These are phyloP conservation scores for Drosophila kanapiae DNA, from an alignment of 1,140 invertebrate genomes.

Conservation along the genomic window DNA sequence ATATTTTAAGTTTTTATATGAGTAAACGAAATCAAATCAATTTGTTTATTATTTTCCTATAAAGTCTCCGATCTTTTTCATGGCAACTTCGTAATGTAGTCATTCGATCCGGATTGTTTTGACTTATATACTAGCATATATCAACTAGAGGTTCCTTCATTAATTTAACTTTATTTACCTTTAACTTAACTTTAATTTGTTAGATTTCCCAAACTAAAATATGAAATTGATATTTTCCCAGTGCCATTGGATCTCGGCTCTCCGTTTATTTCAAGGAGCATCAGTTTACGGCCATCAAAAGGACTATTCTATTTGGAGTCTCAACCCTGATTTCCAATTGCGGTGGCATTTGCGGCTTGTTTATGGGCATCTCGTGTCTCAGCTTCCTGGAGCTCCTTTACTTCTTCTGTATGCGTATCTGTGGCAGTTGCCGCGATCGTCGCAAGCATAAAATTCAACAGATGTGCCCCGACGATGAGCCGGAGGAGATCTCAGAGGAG, in stretches of 20 bases:
- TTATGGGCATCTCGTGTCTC: constrained; percentile 87
- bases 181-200: no score
- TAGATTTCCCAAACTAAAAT: neutral
- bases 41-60: no score
- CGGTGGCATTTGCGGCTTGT: constrained; percentile 89
- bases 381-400: constrained; percentile 87
- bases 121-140: no score
- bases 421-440: constrained; percentile 66
- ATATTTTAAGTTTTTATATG: no score
- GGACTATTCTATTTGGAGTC: constrained; percentile 88
- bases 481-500: constrained; percentile 15
- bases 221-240: constrained; percentile 10
- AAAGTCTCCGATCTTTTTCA: no score
- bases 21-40: no score
- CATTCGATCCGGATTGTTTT: no score
- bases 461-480: constrained; percentile 37
- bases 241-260: constrained; percentile 78
- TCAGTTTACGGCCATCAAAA: constrained; percentile 88
- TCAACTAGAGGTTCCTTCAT: no score
- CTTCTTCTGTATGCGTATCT: constrained; percentile 82
- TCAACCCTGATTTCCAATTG: constrained; percentile 89
- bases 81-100: no score
- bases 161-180: no score
- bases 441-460: constrained; percentile 66
- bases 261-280: constrained; percentile 88